A percentile compares a stretch with the other conserved stretches of the same genome.
Conservation (phyloP, 2,113 vertebrate species). For the Orthonyx spaldingii region DNA sequence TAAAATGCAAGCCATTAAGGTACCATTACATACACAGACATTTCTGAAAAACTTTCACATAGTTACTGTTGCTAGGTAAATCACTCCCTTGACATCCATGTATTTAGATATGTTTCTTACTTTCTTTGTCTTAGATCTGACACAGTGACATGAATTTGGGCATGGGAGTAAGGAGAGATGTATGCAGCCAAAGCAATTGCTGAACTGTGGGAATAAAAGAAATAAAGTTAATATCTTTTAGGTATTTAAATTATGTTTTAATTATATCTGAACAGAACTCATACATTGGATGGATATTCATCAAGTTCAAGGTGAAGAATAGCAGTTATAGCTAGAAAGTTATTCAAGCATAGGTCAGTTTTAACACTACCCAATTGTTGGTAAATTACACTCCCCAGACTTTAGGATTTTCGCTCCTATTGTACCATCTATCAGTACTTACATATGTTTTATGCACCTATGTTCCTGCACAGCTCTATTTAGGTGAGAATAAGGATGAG, state of each 20-base stretch:
- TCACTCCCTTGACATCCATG: slow-evolving; percentile 28
- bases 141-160: neutral
- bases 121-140: slow-evolving; percentile 44
- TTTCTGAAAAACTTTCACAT: slow-evolving; percentile 38
- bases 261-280: neutral
- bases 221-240: neutral
- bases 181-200: neutral
- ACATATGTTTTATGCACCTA: neutral
- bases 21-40: neutral
- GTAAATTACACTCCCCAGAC: neutral
- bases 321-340: neutral
- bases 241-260: neutral
- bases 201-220: neutral
- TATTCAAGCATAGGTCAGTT: neutral
- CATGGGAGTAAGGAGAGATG: neutral
- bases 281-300: neutral
- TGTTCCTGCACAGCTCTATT: neutral
- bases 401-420: neutral
- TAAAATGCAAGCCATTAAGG: slow-evolving; percentile 23
- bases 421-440: neutral
- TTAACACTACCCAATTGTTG: neutral
- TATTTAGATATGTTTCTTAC: slow-evolving; percentile 19
- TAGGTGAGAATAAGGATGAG: no score
- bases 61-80: slow-evolving; percentile 65
- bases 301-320: neutral